Conservation (phyloP, 1,140 invertebrate species). For the Mycetomoellerius zeteki region DNA sequence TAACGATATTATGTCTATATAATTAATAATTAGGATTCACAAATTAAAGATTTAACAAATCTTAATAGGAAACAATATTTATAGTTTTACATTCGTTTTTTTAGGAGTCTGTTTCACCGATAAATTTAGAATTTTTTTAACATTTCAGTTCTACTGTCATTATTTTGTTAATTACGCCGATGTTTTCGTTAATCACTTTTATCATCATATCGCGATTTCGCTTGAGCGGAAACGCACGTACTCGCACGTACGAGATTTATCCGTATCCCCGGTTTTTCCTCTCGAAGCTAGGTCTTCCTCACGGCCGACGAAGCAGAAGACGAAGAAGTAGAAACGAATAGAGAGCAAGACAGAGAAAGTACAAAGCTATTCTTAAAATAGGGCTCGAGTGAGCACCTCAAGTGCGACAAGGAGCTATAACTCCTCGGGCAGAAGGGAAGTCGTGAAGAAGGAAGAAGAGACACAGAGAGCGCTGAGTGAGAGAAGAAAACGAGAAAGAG, state of each 20-base stretch:
- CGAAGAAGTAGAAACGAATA: conserved; percentile 14
- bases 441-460: conserved; percentile 56
- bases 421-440: conserved; percentile 53
- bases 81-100: not conserved
- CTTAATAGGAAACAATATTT: conserved; percentile 17
- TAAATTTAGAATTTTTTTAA: not conserved
- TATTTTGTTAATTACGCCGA: not conserved
- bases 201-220: conserved; percentile 17
- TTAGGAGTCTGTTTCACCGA: not conserved
- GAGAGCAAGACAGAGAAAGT: conserved; percentile 63
- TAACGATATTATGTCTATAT: not conserved
- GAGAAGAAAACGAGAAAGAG: conserved; percentile 71
- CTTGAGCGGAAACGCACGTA: conserved; percentile 22
- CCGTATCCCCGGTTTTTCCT: conserved; percentile 14
- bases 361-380: conserved; percentile 80
- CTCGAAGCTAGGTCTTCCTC: not conserved
- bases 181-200: not conserved
- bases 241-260: conserved; percentile 39
- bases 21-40: not conserved
- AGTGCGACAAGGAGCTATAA: conserved; percentile 49
- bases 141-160: not conserved
- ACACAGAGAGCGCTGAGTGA: conserved; percentile 67
- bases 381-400: conserved; percentile 71
- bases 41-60: not conserved
- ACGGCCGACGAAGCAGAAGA: conserved; percentile 50